Evolutionary conservation across 2,113 vertebrate genomes (phyloP).

Genomic region (Smithornis capensis): DNA sequence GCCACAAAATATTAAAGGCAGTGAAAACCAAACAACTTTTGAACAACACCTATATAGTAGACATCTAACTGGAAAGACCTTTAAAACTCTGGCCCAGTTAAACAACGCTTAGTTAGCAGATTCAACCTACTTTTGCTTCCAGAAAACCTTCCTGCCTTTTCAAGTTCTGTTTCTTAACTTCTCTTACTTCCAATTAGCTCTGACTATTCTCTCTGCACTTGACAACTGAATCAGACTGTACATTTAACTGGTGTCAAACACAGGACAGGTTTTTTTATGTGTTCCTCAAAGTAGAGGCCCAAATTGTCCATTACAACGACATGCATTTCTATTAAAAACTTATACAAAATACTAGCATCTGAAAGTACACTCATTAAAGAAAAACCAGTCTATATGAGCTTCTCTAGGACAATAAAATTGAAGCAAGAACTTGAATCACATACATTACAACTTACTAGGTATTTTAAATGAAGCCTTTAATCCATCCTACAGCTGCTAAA

Average conservation of each 20-base stretch:
- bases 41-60: not conserved
- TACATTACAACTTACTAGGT: not conserved
- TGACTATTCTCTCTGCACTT: not conserved
- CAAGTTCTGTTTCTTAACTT: not conserved
- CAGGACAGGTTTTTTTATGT: not conserved
- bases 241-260: not conserved
- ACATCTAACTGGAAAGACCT: not conserved
- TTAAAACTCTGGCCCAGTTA: not conserved
- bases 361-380: not conserved
- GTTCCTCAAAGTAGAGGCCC: not conserved
- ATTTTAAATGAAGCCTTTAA: not conserved
- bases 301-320: not conserved
- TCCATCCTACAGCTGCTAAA: not conserved
- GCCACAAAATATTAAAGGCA: not conserved
- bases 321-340: not conserved
- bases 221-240: not conserved
- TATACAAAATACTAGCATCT: not conserved
- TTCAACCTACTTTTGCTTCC: not conserved
- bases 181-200: not conserved
- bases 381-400: not conserved
- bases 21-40: not conserved
- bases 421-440: not conserved
- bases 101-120: not conserved
- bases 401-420: not conserved
- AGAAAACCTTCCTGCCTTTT: not conserved